phyloP scores from a whole-genome alignment of 2,888 invertebrate genomes.

The Epinotia bilunana region DNA sequence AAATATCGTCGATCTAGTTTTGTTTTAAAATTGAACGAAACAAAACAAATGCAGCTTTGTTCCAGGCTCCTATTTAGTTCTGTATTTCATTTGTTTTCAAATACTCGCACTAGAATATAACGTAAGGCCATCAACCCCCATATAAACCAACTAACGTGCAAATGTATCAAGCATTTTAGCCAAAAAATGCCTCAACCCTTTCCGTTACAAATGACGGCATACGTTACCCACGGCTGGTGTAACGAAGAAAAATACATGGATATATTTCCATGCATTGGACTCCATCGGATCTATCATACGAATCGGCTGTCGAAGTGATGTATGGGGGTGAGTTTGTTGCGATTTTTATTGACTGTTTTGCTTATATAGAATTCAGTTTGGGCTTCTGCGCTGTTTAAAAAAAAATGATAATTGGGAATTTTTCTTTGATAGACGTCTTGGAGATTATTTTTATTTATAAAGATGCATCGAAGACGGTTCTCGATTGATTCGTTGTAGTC shows the following conservation, averaged over 20 bases:
- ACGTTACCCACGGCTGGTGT: constrained; percentile 46
- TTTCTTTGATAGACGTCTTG: no score
- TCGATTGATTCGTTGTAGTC: no score
- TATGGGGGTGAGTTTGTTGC: background rate
- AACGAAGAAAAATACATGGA: constrained; percentile 49
- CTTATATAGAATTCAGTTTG: background rate
- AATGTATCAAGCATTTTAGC: constrained; percentile 35
- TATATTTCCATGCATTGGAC: constrained; percentile 42
- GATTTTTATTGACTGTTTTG: constrained; percentile 25
- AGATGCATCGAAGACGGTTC: no score
- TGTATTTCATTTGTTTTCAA: background rate
- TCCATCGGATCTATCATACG: constrained; percentile 32
- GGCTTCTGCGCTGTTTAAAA: background rate
- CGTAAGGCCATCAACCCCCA: background rate
- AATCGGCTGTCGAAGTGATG: constrained; percentile 27
- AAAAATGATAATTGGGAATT: no score
- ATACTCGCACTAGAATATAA: background rate
- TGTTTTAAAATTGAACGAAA: no score
- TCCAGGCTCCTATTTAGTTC: no score
- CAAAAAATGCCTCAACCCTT: constrained; percentile 32
- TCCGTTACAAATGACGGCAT: constrained; percentile 39
- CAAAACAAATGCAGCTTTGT: no score
- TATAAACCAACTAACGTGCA: constrained; percentile 21
- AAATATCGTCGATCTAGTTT: no score
- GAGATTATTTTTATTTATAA: no score